Conservation (phyloP, 2,888 invertebrate genomes). For the Hedychridium roseum region DNA sequence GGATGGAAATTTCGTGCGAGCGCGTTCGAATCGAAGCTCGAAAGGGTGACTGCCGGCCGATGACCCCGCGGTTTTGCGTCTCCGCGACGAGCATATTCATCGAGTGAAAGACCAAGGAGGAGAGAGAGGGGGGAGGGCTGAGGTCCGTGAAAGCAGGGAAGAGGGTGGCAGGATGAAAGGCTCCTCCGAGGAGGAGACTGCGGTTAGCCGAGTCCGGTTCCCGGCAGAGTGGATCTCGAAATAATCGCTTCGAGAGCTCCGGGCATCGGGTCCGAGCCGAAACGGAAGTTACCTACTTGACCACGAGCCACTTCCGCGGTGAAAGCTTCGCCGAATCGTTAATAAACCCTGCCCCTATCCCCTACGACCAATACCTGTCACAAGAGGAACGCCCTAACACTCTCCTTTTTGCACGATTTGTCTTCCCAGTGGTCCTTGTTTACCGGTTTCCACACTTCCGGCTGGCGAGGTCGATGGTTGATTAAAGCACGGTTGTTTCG, state of each 20-base stretch:
- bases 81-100: constrained; percentile 27
- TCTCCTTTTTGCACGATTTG: too few species aligned
- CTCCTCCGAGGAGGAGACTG: constrained; percentile 31
- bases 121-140: constrained; percentile 27
- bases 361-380: too few species aligned
- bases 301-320: constrained; percentile 18
- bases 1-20: too few species aligned
- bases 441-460: too few species aligned
- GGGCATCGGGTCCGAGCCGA: constrained; percentile 23
- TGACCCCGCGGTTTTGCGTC: constrained; percentile 13
- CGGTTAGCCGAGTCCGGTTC: constrained; percentile 31
- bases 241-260: constrained; percentile 42
- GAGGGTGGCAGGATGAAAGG: constrained; percentile 28
- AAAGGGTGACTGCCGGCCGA: too few species aligned
- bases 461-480: too few species aligned
- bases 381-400: too few species aligned
- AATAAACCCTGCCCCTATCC: too few species aligned
- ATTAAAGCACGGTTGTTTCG: too few species aligned
- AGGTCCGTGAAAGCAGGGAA: constrained; percentile 30
- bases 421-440: too few species aligned
- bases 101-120: constrained; percentile 29
- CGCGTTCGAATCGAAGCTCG: too few species aligned
- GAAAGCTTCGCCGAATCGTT: too few species aligned
- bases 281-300: constrained; percentile 29
- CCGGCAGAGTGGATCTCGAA: constrained; percentile 27